Evolutionary conservation across 1,140 invertebrate species (phyloP), one percentile per base, ranked within the genome.

Genomic region (Aphaenogaster floridana): DNA sequence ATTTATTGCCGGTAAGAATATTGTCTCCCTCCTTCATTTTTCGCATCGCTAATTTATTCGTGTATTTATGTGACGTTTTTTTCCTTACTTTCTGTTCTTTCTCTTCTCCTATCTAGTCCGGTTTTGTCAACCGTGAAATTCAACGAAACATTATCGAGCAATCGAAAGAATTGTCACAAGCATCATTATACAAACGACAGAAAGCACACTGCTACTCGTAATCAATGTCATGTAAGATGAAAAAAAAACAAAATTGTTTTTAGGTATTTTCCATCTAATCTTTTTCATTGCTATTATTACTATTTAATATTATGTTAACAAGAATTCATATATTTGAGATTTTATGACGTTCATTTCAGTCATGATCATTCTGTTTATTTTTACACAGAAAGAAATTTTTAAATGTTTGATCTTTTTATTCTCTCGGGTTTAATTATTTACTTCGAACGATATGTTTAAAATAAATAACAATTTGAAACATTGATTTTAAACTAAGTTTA

Each of bases 11-110:
- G 5, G 0, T 21, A 69, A 80, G 9, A 6, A 69, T 42, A 57
- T 80, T 54, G 36, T 69, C n/a, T 80, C 69, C 28, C 34, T 21
- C 3, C 36, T 52, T 8, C 48, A 80, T 80, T 80, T 80, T 80
- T 17, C 34, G 34, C 8, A 17, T 68, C 48, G 8, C n/a, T 69
- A 36, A 21, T 69, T 74, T 39, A 45, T 66, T 66, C 9, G 36
- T 9, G n/a, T 42, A 78, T 78, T 79, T 66, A 64, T 28, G n/a
- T 69, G n/a, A 54, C 21, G 50, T 54, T 17, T 28, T 9, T 48
- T 39, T 11, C n/a, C 9, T 34, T 9, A 15, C 11, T 42, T 13
- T 78, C 57, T 9, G 21, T 21, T 21, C 2, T 69, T 34, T 52
- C n/a, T 6, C 34, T 45, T 68, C 8, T 39, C 21, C 63, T 68